Evolutionary conservation across 1,140 invertebrate species (phyloP).

Genomic region (Caenorhabditis brenneri): DNA sequence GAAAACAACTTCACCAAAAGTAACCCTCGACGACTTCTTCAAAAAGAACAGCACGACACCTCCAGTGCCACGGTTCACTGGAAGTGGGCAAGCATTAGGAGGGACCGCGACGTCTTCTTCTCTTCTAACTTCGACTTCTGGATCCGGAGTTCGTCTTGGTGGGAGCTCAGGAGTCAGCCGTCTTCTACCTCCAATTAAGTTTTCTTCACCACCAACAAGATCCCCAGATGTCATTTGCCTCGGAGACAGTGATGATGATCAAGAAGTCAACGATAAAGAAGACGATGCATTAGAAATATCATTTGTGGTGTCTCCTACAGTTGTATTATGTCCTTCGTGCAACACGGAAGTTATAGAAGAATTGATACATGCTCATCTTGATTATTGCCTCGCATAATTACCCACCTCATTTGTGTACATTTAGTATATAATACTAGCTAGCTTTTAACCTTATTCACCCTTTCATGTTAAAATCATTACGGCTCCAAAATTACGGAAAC

Average conservation of each 20-base stretch:
- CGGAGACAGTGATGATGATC: background rate
- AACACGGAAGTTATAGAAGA: background rate
- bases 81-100: background rate
- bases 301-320: background rate
- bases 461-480: background rate
- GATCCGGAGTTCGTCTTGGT: background rate
- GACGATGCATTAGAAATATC: background rate
- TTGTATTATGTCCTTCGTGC: conserved; percentile 7
- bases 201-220: background rate
- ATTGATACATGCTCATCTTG: conserved; percentile 1
- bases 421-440: background rate
- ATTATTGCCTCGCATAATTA: conserved; percentile 12
- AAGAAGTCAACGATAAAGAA: background rate
- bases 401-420: background rate
- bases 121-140: background rate
- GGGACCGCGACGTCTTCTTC: background rate
- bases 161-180: background rate
- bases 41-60: background rate
- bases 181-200: background rate
- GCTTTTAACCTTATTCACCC: no score
- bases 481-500: no score
- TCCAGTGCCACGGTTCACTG: background rate
- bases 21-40: conserved; percentile 15
- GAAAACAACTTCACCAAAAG: background rate
- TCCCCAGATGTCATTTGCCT: background rate